Evolutionary conservation across 2,113 vertebrate species (phyloP).

Genomic region (Anhinga rufa): DNA sequence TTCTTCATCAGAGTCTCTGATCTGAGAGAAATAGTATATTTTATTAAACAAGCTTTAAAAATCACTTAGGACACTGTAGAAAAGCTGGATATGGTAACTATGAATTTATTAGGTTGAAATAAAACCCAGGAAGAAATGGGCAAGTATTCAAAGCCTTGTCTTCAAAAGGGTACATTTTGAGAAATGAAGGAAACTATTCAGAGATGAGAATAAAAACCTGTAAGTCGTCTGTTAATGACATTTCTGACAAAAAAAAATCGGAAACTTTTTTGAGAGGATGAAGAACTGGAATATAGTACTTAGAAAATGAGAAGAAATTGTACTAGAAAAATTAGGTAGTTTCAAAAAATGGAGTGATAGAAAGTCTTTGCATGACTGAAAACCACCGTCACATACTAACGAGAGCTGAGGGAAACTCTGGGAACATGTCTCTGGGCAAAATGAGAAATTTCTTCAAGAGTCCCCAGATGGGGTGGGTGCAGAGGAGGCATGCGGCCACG

Average conservation of each 20-base stretch:
- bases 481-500: accelerated
- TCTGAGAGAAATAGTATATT: background rate
- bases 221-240: background rate
- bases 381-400: background rate
- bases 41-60: background rate
- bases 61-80: background rate
- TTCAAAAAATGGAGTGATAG: background rate
- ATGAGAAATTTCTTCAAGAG: background rate
- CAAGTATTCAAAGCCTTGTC: background rate
- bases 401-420: background rate
- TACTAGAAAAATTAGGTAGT: background rate
- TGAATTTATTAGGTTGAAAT: background rate
- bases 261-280: background rate
- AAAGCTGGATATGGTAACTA: background rate
- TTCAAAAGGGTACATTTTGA: background rate
- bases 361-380: background rate
- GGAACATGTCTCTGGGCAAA: accelerated
- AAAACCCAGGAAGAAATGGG: background rate
- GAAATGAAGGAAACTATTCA: background rate
- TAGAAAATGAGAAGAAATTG: too few species aligned
- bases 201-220: background rate
- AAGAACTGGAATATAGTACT: background rate
- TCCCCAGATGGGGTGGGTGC: background rate
- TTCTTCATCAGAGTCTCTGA: background rate
- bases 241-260: background rate